phyloP scores from a whole-genome alignment of 2,113 vertebrate species.

The Thunnus thynnus region DNA sequence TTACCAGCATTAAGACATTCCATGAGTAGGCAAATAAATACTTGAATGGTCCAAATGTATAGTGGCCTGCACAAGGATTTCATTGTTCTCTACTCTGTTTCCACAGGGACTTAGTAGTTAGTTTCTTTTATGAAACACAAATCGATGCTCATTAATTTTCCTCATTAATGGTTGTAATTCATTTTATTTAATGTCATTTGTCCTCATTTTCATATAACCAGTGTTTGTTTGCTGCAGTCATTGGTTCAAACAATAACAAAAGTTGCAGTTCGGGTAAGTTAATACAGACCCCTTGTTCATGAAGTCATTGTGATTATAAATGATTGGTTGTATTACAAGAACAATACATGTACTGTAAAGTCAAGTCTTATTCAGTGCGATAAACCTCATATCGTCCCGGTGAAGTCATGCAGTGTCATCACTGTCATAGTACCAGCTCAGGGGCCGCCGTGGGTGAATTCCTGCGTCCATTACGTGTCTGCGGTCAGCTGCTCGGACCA shows the following conservation, averaged over 20 bases:
- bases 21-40: slow-evolving; percentile 10
- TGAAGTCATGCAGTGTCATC: slow-evolving; percentile 48
- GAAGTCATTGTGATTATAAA: neutral
- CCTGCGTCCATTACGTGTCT: slow-evolving; percentile 40
- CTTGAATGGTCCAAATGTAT: neutral
- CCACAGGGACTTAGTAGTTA: too few relatives aligned
- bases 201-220: neutral
- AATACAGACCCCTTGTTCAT: neutral
- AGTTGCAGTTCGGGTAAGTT: neutral
- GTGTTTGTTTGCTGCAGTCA: neutral
- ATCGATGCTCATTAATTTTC: neutral
- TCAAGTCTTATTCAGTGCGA: slow-evolving; percentile 7
- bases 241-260: neutral
- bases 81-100: slow-evolving; percentile 20
- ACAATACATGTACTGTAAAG: slow-evolving; percentile 16
- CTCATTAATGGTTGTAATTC: neutral
- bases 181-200: neutral
- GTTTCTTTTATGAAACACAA: slow-evolving; percentile 9
- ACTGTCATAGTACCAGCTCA: slow-evolving; percentile 17
- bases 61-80: slow-evolving; percentile 1
- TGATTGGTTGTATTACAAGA: neutral
- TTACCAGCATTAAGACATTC: slow-evolving; percentile 37
- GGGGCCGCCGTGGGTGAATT: slow-evolving; percentile 49
- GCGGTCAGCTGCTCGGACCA: slow-evolving; percentile 54
- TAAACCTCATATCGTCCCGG: neutral